Evolutionary conservation across 2,797 vertebrate species (phyloP).

Genomic region (Myotis myotis): DNA sequence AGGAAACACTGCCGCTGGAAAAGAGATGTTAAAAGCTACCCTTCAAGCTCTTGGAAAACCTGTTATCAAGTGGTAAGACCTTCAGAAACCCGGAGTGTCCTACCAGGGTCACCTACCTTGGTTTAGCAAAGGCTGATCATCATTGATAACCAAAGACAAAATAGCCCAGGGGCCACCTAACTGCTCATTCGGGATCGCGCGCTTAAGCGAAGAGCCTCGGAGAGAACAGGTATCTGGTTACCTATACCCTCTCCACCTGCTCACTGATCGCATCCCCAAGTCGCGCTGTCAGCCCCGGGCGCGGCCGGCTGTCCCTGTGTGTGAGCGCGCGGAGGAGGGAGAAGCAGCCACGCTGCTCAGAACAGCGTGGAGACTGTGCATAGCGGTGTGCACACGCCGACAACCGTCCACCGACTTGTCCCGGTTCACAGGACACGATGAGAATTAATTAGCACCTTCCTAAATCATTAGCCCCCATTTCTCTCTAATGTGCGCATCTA

Average conservation of each 20-base stretch:
- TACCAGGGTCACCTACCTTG: slow-evolving; percentile 72
- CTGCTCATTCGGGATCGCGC: slow-evolving; percentile 81
- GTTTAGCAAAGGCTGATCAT: slow-evolving; percentile 80
- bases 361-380: slow-evolving; percentile 36
- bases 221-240: slow-evolving; percentile 72
- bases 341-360: slow-evolving; percentile 44
- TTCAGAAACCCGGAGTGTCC: slow-evolving; percentile 80
- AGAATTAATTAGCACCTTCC: slow-evolving; percentile 78
- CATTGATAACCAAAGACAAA: slow-evolving; percentile 81
- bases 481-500: slow-evolving; percentile 72
- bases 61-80: slow-evolving; percentile 86
- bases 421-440: slow-evolving; percentile 59
- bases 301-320: slow-evolving; percentile 90
- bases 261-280: slow-evolving; percentile 89
- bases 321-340: slow-evolving; percentile 81
- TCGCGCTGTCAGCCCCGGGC: slow-evolving; percentile 88
- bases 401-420: slow-evolving; percentile 47
- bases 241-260: slow-evolving; percentile 74
- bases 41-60: slow-evolving; percentile 85
- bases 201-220: slow-evolving; percentile 68
- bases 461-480: slow-evolving; percentile 77
- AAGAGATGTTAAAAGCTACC: slow-evolving; percentile 85
- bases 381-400: background rate
- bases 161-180: slow-evolving; percentile 78
- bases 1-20: slow-evolving; percentile 85